These are phyloP conservation scores for Mesoligia furuncula DNA, from an alignment of 2,888 invertebrate species.

Conservation along the genomic window DNA sequence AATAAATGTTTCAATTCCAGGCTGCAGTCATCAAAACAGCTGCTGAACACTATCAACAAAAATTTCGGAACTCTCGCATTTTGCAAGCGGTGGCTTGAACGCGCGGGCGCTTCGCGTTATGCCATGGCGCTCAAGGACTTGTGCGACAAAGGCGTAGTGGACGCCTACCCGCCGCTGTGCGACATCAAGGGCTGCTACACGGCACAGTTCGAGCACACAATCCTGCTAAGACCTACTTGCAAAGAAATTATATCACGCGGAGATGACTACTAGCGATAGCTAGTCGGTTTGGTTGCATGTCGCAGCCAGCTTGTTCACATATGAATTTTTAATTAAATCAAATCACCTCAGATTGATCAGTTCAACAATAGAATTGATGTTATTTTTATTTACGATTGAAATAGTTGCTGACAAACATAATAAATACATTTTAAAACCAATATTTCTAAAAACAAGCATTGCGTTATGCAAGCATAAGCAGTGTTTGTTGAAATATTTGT, in stretches of 20 bases:
- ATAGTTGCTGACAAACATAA: constrained; percentile 43
- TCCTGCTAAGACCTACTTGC: constrained; percentile 98
- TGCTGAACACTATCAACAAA: constrained; percentile 98
- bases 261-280: constrained; percentile 94
- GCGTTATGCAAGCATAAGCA: constrained; percentile 26
- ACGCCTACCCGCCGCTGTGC: constrained; percentile 99
- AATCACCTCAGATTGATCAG: constrained; percentile 41
- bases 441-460: constrained; percentile 41
- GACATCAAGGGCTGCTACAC: constrained; percentile 99
- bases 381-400: constrained; percentile 37
- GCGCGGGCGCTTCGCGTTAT: constrained; percentile 98
- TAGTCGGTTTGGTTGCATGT: constrained; percentile 18
- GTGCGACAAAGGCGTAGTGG: constrained; percentile 99
- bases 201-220: constrained; percentile 99
- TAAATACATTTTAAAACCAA: constrained; percentile 50
- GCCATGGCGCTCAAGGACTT: constrained; percentile 99
- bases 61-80: constrained; percentile 99
- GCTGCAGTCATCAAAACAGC: constrained; percentile 97
- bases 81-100: constrained; percentile 99
- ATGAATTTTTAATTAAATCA: constrained; percentile 37
- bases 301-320: constrained; percentile 41
- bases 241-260: constrained; percentile 99
- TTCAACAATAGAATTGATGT: constrained; percentile 32
- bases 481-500: constrained; percentile 47
- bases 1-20: constrained; percentile 82